A percentile compares a stretch with the other conserved stretches of the same genome.
These are phyloP conservation scores for Acrocyrtus sp. DNA, from an alignment of 2,888 invertebrate species.

Conservation along the genomic window DNA sequence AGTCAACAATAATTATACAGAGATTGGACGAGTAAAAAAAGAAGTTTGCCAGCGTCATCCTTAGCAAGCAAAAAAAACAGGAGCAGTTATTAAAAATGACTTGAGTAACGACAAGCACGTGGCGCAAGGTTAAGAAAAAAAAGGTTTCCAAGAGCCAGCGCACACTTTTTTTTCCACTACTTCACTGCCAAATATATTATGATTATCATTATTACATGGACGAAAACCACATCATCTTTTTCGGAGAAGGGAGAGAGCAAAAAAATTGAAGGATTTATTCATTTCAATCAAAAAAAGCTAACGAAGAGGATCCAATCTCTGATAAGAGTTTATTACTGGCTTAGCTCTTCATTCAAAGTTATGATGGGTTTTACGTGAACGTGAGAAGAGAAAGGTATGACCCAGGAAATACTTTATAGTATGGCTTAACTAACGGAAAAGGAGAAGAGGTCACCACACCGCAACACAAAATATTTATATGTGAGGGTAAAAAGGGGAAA, in stretches of 20 bases:
- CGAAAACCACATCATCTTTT: background rate
- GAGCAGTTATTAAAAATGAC: slow-evolving; percentile 10
- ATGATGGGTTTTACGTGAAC: slow-evolving; percentile 52
- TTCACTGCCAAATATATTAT: background rate
- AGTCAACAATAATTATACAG: slow-evolving; percentile 19
- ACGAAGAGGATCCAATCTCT: slow-evolving; percentile 51
- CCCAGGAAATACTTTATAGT: no score
- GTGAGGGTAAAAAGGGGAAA: background rate
- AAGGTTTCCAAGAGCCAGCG: slow-evolving; percentile 17
- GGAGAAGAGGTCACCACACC: no score
- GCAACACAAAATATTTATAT: slow-evolving; percentile 9
- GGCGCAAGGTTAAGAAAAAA: slow-evolving; percentile 19
- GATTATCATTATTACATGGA: background rate
- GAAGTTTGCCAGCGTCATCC: no score
- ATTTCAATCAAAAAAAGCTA: slow-evolving; percentile 52
- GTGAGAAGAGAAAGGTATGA: slow-evolving; percentile 50
- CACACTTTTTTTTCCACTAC: slow-evolving; percentile 7
- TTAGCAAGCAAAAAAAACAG: no score
- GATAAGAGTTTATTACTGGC: slow-evolving; percentile 52
- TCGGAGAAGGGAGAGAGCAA: slow-evolving; percentile 19
- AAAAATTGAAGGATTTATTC: slow-evolving; percentile 50
- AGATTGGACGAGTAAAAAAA: no score
- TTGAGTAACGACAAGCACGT: slow-evolving; percentile 34
- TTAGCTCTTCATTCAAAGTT: slow-evolving; percentile 52
- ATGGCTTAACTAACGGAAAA: no score